A percentile compares a stretch with the other conserved stretches of the same genome.
These are phyloP conservation scores for Diarsia rubi DNA, from an alignment of 2,888 invertebrate species.

Conservation along the genomic window DNA sequence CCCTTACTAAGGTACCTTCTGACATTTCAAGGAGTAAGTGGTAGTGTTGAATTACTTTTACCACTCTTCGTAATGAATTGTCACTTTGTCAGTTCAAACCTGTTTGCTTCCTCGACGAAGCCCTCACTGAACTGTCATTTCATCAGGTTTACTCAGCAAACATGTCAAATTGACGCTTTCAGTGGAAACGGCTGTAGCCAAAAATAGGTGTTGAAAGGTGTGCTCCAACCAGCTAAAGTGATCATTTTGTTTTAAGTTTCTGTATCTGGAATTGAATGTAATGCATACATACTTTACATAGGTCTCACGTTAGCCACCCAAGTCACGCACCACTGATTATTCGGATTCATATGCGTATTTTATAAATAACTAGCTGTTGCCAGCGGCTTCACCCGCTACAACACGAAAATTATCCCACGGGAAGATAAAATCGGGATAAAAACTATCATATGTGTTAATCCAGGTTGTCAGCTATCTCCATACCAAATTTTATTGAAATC, in stretches of 20 bases:
- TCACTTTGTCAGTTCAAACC: constrained; percentile 2
- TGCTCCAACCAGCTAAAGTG: background rate
- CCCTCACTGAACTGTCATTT: constrained; percentile 26
- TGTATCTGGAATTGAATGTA: background rate
- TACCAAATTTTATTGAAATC: too few relatives aligned
- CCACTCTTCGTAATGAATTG: constrained; percentile 34
- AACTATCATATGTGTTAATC: too few relatives aligned
- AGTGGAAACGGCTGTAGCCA: background rate
- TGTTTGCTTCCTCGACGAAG: constrained; percentile 21
- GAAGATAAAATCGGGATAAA: too few relatives aligned
- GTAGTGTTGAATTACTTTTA: constrained; percentile 21
- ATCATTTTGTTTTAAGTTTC: background rate
- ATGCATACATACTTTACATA: too few relatives aligned
- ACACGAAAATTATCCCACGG: too few relatives aligned
- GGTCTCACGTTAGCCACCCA: too few relatives aligned
- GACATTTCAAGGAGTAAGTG: constrained; percentile 7
- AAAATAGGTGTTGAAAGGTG: background rate
- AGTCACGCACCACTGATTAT: too few relatives aligned
- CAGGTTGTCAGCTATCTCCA: too few relatives aligned
- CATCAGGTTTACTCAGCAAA: constrained; percentile 35
- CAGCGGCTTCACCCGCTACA: too few relatives aligned
- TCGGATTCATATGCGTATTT: too few relatives aligned
- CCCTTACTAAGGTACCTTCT: background rate
- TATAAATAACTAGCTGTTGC: too few relatives aligned
- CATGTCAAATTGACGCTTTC: constrained; percentile 29